Evolutionary conservation across 1,140 invertebrate genomes (phyloP), one percentile per base, ranked within the genome.

Genomic region (Papilio xuthus): DNA sequence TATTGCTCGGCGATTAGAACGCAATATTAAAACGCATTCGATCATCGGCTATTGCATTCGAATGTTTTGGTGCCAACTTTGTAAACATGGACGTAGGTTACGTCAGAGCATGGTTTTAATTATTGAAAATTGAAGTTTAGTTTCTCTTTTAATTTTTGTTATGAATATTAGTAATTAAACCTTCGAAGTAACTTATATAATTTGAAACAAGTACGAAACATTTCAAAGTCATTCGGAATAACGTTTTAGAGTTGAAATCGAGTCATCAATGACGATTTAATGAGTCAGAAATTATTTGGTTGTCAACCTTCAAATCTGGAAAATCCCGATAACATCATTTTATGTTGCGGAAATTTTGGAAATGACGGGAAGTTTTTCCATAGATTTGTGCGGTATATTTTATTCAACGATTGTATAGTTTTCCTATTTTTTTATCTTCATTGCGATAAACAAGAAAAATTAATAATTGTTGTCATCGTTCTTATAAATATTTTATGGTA

Each of bases 1-100:
- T 60, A 60, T 76, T 76, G 74, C 37, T 56, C 74, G 20, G 32
- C 74, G 74, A 76, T 76, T 76, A 76, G 74, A 76, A 76, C 50
- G 74, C 74, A 76, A 76, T 76, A 76, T 76, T 60, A 76, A 60
- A 56, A 76, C 50, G 74, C 53, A 76, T 76, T 76, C 37, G 74
- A 76, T 76, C 74, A 76, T 75, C 47, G 73, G 50, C 23, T 73
- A 73, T 73, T 75, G 73, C 73, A 75, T 44, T 75, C 73, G 73
- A 56, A 75, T 37, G 71, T 75, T 56, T 75, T 47, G 73, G 26
- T 75, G 73, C 73, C 73, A 75, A 75, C 73, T 56, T 32, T 26
- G 47, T 75, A 56, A 12, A n/a, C 32, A n/a, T 69, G 15, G 15
- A 41, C 60, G 23, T 32, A 63, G 60, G 23, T 63, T 28, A 63